Evolutionary conservation across 2,113 vertebrate genomes (phyloP).

Genomic region (Diadophis punctatus): DNA sequence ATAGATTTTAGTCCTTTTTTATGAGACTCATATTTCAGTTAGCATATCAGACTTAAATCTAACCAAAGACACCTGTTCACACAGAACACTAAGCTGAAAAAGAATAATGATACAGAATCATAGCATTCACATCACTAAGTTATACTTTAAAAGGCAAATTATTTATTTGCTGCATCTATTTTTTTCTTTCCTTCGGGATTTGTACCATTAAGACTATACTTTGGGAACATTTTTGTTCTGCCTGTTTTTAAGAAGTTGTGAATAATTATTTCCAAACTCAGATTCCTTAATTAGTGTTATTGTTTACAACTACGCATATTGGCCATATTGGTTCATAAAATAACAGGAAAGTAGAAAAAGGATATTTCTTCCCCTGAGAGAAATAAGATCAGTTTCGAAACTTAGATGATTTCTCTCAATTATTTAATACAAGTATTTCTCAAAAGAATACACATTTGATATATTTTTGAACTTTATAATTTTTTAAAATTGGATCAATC

Average conservation of each 20-base stretch:
- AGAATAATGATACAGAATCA: neutral
- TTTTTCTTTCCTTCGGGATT: neutral
- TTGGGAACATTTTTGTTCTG: neutral
- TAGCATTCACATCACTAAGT: neutral
- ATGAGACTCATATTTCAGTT: slow-evolving; percentile 36
- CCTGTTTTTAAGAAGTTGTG: neutral
- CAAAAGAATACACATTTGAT: neutral
- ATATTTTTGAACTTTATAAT: neutral
- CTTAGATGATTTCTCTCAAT: neutral
- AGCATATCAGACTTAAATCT: slow-evolving; percentile 61
- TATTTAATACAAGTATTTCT: neutral
- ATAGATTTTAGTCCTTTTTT: slow-evolving; percentile 59
- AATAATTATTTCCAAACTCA: neutral
- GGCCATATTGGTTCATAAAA: neutral
- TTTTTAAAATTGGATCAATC: neutral
- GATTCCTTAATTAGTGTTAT: neutral
- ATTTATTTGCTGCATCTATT: neutral
- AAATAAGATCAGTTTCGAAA: neutral
- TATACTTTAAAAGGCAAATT: neutral
- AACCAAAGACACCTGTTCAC: slow-evolving; percentile 59
- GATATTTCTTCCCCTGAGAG: neutral
- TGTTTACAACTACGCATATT: neutral
- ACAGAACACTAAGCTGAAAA: slow-evolving; percentile 50
- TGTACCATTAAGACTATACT: neutral
- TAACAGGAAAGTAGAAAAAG: neutral